Evolutionary conservation across 2,888 invertebrate species (phyloP), one percentile per base, ranked within the genome.

Genomic region (Caenorhabditis sp.): DNA sequence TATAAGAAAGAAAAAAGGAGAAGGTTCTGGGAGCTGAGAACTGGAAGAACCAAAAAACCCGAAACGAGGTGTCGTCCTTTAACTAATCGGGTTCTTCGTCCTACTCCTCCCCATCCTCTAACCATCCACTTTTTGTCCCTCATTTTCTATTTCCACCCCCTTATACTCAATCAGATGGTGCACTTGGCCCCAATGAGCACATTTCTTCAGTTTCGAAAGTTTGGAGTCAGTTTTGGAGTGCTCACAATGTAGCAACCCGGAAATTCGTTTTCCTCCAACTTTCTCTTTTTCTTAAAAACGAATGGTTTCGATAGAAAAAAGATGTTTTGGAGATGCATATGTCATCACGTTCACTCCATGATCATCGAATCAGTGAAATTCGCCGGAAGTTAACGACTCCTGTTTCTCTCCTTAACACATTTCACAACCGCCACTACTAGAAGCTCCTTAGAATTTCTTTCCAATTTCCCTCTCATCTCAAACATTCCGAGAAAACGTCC

Each of bases 101-200:
- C 22, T 19, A 10, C 4, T 44, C 44, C 14, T 44, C 44, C n/a
- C n/a, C n/a, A n/a, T n/a, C n/a, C n/a, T n/a, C n/a, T n/a, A n/a
- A 44, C 5, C 22, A 22, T 35, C 6, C 61, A n/a, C 61, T 26
- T 68, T 68, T 68, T 49, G 66, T 51, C 24, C 31, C 26, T 49
- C 63, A 28, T 64, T 56, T 44, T 24, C 31, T 49, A 58, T 66
- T 31, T 31, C 66, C 54, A 72, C 35, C 38, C 44, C 28, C 44
- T 63, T 44, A 51, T 63, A 81, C 74, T 69, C 74, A 81, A 81
- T 75, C 80, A 81, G 73, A 68, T 80, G 74, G 68, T 66, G 69
- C 56, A 61, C 74, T 74, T 61, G 58, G 59, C 49, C 22, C 31
- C 38, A 44, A 66, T 38, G 69, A 56, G 56, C 54, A 56, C 56